Base-by-base conservation (phyloP, 2,888 invertebrate species). In the Sussaba pulchella region DNA sequence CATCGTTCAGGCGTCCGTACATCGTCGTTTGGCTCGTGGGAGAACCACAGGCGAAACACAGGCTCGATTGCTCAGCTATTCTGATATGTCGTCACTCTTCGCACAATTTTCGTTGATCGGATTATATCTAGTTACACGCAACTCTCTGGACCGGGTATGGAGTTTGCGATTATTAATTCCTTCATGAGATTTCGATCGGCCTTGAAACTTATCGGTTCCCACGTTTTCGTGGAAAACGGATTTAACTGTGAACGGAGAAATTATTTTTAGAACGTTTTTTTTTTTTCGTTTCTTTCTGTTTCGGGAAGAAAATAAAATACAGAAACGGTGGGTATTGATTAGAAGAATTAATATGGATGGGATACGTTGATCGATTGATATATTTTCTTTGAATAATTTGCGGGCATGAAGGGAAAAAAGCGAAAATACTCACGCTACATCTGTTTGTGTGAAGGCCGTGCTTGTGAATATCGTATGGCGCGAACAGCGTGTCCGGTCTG, bases 101-200 rank as follows among this genome's bases (percentile, higher is more conserved):
- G 21, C 59, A 39, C 72, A 66, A 63, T 82, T n/a, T n/a, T 74
- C 75, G 69, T 83, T 81, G 72, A 82, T 63, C 57, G 52, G n/a
- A 43, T 43, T n/a, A n/a, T 43, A 4, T 66, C 10, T 24, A 26
- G 39, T 94, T 95, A 97, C 91, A 97, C 97, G 93, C 97, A 97
- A 93, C 97, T 97, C 92, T 97, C 97, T 50, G 97, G 97, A 80
- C 97, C 97, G 36, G 97, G 97, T 92, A 97, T 94, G 86, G 96
- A 95, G 91, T 97, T 97, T 67, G 97, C 96, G 88, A 97, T 94
- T 77, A 97, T 96, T 89, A 92, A 92, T 86, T 92, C 92, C 71
- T 92, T 92, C 92, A 92, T 92, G 74, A 92, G 85, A 79, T 91
- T 92, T 72, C 92, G 91, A 83, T 92, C 92, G 39, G 92, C 87